phyloP scores from a whole-genome alignment of 2,113 vertebrate species.

The Dissostichus mawsoni region DNA sequence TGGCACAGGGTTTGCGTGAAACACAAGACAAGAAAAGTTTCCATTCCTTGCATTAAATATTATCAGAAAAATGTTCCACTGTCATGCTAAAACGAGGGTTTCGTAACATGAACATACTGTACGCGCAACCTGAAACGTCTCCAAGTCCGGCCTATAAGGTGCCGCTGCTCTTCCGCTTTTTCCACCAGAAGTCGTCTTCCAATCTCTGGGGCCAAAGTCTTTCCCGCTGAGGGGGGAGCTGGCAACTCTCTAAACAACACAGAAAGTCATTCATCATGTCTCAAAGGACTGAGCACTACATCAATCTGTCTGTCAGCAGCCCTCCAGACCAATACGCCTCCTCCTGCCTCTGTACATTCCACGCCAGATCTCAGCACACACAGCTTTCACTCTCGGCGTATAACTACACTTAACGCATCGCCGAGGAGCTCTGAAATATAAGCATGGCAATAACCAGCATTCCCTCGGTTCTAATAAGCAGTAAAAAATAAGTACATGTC shows the following conservation, averaged over 20 bases:
- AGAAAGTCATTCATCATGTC: slow-evolving; percentile 73
- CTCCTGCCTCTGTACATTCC: slow-evolving; percentile 55
- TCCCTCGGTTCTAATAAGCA: slow-evolving; percentile 25
- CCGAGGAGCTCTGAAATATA: slow-evolving; percentile 35
- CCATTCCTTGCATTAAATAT: neutral
- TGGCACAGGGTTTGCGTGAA: slow-evolving; percentile 3
- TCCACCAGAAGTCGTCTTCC: slow-evolving; percentile 45
- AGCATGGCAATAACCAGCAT: slow-evolving; percentile 34
- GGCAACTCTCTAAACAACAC: slow-evolving; percentile 67
- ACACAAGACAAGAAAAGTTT: slow-evolving; percentile 17
- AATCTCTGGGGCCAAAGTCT: slow-evolving; percentile 47
- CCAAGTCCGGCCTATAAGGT: slow-evolving; percentile 32
- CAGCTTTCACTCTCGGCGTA: slow-evolving; percentile 8
- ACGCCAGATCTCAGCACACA: slow-evolving; percentile 45
- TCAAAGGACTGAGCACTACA: slow-evolving; percentile 67
- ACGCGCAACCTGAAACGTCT: slow-evolving; percentile 43
- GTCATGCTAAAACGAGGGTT: slow-evolving; percentile 31
- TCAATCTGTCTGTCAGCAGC: slow-evolving; percentile 79
- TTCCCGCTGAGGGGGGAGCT: slow-evolving; percentile 44
- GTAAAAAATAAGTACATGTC: slow-evolving; percentile 25
- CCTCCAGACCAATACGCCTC: slow-evolving; percentile 58
- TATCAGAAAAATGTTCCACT: slow-evolving; percentile 34
- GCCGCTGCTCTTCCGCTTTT: slow-evolving; percentile 26
- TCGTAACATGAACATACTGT: slow-evolving; percentile 25
- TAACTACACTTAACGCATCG: slow-evolving; percentile 4